These are phyloP conservation scores for Pocillopora meandrina DNA, from an alignment of 92 coral and sea anemone species.

Conservation along the genomic window DNA sequence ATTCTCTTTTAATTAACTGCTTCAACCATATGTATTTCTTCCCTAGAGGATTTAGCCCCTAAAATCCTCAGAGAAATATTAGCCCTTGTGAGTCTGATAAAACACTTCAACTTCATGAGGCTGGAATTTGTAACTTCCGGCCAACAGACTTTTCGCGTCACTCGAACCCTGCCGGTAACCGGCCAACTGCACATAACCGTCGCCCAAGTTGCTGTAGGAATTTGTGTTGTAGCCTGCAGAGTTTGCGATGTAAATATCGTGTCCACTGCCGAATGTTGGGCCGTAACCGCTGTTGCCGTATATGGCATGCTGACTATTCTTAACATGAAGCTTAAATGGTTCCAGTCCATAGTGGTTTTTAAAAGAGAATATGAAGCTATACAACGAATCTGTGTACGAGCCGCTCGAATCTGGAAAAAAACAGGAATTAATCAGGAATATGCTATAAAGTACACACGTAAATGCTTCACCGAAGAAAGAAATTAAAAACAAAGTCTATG, in stretches of 20 bases:
- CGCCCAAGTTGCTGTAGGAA: constrained; percentile 57
- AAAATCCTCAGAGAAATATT: background rate
- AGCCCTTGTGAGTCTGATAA: constrained; percentile 45
- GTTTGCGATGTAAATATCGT: constrained; percentile 54
- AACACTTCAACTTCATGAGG: constrained; percentile 77
- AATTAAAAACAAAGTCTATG: too few relatives aligned
- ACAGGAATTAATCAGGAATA: too few relatives aligned
- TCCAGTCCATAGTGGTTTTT: constrained; percentile 56
- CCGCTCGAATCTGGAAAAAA: constrained; percentile 53
- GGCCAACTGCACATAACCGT: constrained; percentile 37
- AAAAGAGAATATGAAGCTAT: constrained; percentile 71
- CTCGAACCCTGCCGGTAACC: constrained; percentile 45
- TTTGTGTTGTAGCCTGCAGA: constrained; percentile 51
- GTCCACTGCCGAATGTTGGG: constrained; percentile 68
- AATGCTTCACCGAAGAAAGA: constrained; percentile 32
- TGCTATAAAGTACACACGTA: constrained; percentile 45
- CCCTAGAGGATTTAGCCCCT: too few relatives aligned
- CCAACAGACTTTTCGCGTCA: constrained; percentile 34
- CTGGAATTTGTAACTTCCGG: constrained; percentile 59
- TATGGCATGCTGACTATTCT: constrained; percentile 30
- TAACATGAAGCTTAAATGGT: constrained; percentile 57
- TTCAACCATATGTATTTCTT: too few relatives aligned
- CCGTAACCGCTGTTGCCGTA: constrained; percentile 52
- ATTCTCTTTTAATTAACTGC: too few relatives aligned
- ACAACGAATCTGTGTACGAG: constrained; percentile 48